A percentile compares a stretch with the other conserved stretches of the same genome.
phyloP scores from a whole-genome alignment of 2,888 invertebrate species.

The Plebejus melissa region DNA sequence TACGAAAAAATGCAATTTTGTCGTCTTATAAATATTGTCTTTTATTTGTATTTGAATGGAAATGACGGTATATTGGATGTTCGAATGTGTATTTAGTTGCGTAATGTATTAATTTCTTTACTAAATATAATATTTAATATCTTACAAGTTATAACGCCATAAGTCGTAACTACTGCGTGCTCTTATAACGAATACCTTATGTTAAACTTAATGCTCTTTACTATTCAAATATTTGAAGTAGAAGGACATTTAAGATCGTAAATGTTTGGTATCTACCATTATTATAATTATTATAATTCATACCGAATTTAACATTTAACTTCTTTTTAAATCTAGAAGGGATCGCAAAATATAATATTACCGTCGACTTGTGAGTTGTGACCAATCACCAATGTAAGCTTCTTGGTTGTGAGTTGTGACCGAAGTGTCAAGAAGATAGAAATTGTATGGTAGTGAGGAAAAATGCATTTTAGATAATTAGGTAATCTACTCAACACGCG shows the following conservation, averaged over 20 bases:
- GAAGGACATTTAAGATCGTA: conserved; percentile 18
- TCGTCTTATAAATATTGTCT: background rate
- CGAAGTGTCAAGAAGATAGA: no score
- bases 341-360: no score
- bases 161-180: background rate
- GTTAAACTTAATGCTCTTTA: conserved; percentile 23
- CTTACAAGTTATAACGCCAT: background rate
- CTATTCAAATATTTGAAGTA: background rate
- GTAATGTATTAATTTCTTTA: background rate
- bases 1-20: background rate
- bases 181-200: background rate
- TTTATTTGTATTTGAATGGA: background rate
- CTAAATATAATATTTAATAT: background rate
- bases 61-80: background rate
- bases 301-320: background rate
- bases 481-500: no score
- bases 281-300: no score
- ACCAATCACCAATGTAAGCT: no score
- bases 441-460: no score
- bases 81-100: background rate
- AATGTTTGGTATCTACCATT: background rate
- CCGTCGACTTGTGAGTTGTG: no score
- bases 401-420: no score
- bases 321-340: no score
- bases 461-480: no score